Evolutionary conservation across 1,140 invertebrate species (phyloP).

Genomic region (Neocloeon triangulifer): DNA sequence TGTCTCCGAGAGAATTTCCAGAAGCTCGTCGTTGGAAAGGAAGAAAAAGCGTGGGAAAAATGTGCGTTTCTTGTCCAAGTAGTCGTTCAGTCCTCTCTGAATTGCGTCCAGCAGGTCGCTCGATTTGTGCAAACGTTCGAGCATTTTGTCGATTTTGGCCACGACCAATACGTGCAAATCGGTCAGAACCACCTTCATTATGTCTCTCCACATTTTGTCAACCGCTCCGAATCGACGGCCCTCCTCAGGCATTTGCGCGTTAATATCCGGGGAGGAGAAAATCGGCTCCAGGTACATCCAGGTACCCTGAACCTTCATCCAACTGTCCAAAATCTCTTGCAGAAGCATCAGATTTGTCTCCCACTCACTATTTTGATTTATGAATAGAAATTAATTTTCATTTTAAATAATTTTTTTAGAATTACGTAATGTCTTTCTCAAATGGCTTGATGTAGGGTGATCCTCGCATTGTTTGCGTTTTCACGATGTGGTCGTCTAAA

Average conservation of each 20-base stretch:
- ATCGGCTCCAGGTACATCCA: slow-evolving; percentile 98
- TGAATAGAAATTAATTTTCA: no score
- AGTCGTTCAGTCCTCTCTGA: slow-evolving; percentile 79
- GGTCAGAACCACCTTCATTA: slow-evolving; percentile 63
- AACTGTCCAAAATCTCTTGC: slow-evolving; percentile 87
- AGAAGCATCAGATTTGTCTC: slow-evolving; percentile 50
- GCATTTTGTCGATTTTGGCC: slow-evolving; percentile 78
- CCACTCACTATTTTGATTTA: slow-evolving; percentile 60
- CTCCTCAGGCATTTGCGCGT: slow-evolving; percentile 83
- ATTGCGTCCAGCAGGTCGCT: slow-evolving; percentile 71
- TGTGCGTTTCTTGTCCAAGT: slow-evolving; percentile 85
- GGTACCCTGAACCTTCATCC: slow-evolving; percentile 85
- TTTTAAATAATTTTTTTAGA: no score
- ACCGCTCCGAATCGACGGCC: slow-evolving; percentile 74
- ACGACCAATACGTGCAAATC: slow-evolving; percentile 68
- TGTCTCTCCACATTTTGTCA: slow-evolving; percentile 86
- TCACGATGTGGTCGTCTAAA: slow-evolving; percentile 89
- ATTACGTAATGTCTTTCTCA: slow-evolving; percentile 51
- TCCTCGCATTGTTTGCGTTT: slow-evolving; percentile 93
- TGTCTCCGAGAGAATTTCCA: slow-evolving; percentile 91
- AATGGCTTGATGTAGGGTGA: slow-evolving; percentile 94
- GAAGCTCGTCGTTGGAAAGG: slow-evolving; percentile 84
- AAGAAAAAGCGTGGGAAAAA: slow-evolving; percentile 95
- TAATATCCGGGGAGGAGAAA: slow-evolving; percentile 93
- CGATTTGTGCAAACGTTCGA: slow-evolving; percentile 74